Conservation (phyloP, 2,797 vertebrate genomes). For the Acanthopagrus latus region DNA sequence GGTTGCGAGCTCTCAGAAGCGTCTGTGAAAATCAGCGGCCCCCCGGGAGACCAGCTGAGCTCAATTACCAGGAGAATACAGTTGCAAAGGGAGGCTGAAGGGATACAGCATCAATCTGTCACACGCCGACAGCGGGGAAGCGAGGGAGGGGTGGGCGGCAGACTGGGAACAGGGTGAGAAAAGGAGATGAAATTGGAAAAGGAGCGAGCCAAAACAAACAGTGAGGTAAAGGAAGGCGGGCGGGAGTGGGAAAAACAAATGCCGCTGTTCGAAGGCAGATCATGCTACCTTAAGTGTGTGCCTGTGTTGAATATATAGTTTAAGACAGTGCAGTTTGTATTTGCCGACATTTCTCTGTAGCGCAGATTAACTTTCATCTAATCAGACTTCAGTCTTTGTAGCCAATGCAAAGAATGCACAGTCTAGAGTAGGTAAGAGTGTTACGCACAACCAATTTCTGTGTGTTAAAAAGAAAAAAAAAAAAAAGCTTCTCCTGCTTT, state of each 20-base stretch:
- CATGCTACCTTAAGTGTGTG: conserved; percentile 15
- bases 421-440: neutral
- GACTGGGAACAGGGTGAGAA: conserved; percentile 49
- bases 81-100: conserved; percentile 80
- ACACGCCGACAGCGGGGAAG: conserved; percentile 72
- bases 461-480: neutral
- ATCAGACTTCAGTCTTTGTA: neutral
- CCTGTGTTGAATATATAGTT: neutral
- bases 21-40: conserved; percentile 73
- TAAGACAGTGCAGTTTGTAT: neutral
- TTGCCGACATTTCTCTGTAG: neutral
- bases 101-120: conserved; percentile 82
- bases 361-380: neutral
- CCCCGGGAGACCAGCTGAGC: conserved; percentile 82
- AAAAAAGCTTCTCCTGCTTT: neutral
- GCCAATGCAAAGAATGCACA: neutral
- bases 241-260: conserved; percentile 46
- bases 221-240: conserved; percentile 44
- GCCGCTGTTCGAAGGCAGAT: conserved; percentile 39
- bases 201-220: conserved; percentile 55
- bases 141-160: conserved; percentile 46
- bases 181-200: conserved; percentile 66
- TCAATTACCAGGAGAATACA: conserved; percentile 87
- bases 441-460: neutral
- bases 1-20: conserved; percentile 63